A percentile compares a stretch with the other conserved stretches of the same genome.
phyloP scores from a whole-genome alignment of 2,888 invertebrate species.

The Drosophila phalerata region DNA sequence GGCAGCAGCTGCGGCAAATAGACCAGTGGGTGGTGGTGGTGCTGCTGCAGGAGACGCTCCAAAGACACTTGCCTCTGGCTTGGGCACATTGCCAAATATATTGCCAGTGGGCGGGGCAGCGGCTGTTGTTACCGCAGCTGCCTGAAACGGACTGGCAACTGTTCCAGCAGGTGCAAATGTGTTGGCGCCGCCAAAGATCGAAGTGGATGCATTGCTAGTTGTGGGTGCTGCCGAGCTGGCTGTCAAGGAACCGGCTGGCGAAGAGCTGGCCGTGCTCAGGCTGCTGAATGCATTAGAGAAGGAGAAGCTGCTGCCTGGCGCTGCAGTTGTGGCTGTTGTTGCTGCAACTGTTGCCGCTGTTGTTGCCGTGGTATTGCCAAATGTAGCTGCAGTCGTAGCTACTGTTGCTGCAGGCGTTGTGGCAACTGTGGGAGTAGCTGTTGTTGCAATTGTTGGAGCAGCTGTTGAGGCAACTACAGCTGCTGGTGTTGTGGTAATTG shows the following conservation, averaged over 20 bases:
- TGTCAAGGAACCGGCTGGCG: slow-evolving; percentile 31
- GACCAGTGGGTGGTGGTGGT: slow-evolving; percentile 58
- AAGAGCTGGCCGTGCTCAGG: slow-evolving; percentile 39
- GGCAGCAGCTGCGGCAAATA: slow-evolving; percentile 73
- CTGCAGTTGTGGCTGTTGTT: slow-evolving; percentile 1
- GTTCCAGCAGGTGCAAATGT: slow-evolving; percentile 30
- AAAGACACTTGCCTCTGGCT: slow-evolving; percentile 82
- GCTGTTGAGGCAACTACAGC: slow-evolving; percentile 8
- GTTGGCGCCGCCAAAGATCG: slow-evolving; percentile 41
- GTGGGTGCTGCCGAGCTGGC: slow-evolving; percentile 30
- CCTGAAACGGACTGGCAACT: slow-evolving; percentile 24
- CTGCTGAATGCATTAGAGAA: slow-evolving; percentile 67
- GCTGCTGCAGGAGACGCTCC: slow-evolving; percentile 43
- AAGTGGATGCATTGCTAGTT: slow-evolving; percentile 17
- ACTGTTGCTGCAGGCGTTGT: slow-evolving; percentile 13
- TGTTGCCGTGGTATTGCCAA: no score
- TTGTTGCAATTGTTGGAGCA: slow-evolving; percentile 5
- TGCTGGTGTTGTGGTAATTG: background rate
- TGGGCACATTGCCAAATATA: slow-evolving; percentile 82
- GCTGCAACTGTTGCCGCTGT: slow-evolving; percentile 8
- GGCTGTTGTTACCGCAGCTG: slow-evolving; percentile 5
- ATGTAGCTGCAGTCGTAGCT: slow-evolving; percentile 13
- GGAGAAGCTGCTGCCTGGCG: slow-evolving; percentile 58
- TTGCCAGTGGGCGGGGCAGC: slow-evolving; percentile 50
- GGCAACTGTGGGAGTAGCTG: slow-evolving; percentile 15